phyloP scores from a whole-genome alignment of 1,140 invertebrate genomes.

The Bombus vancouverensis region DNA sequence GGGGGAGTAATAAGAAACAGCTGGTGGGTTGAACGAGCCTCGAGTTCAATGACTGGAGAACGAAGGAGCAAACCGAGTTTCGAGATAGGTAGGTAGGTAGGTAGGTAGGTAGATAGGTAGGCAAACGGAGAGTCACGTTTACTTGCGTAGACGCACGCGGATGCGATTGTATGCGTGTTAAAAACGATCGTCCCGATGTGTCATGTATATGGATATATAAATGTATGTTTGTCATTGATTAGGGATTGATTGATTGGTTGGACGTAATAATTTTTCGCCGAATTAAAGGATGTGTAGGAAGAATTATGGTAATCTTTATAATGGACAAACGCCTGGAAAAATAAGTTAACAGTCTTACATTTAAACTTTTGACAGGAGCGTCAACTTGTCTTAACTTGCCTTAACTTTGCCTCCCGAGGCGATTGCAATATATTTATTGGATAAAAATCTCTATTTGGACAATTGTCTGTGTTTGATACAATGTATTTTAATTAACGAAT shows the following conservation, averaged over 20 bases:
- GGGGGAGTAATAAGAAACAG: conserved; percentile 77
- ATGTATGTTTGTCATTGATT: neutral
- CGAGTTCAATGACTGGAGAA: conserved; percentile 81
- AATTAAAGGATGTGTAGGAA: too few species aligned
- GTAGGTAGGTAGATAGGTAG: conserved; percentile 67
- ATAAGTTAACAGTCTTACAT: too few species aligned
- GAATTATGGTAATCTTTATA: neutral
- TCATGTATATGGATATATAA: conserved; percentile 6
- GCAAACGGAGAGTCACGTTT: conserved; percentile 58
- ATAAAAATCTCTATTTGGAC: too few species aligned
- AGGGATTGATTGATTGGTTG: neutral
- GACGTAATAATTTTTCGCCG: neutral
- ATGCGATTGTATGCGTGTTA: conserved; percentile 13
- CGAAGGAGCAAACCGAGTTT: conserved; percentile 66
- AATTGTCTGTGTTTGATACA: too few species aligned
- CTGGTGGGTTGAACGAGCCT: conserved; percentile 78
- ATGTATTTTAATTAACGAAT: too few species aligned
- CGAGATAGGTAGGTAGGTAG: conserved; percentile 69
- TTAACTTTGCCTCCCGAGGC: too few species aligned
- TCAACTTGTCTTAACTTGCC: too few species aligned
- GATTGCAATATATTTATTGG: too few species aligned
- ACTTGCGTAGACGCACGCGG: conserved; percentile 45
- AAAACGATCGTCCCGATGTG: conserved; percentile 22
- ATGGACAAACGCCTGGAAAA: neutral
- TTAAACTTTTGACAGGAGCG: too few species aligned